A percentile compares a stretch with the other conserved stretches of the same genome.
phyloP scores from a whole-genome alignment of 2,797 vertebrate genomes.

The Platyrinchus mystaceus region DNA sequence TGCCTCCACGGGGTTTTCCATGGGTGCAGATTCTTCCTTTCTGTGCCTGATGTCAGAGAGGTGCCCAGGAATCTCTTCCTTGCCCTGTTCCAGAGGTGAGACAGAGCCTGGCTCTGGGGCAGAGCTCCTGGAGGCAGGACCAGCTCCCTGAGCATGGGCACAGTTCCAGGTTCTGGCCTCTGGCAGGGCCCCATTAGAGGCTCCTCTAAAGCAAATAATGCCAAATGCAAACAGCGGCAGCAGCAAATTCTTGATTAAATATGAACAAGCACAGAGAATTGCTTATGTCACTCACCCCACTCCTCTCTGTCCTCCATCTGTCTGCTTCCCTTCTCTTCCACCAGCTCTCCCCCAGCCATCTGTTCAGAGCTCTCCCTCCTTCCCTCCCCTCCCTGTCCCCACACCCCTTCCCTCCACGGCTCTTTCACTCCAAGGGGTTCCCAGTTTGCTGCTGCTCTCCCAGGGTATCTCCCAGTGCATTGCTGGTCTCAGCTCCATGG shows the following conservation, averaged over 20 bases:
- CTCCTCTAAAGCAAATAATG: constrained; percentile 6
- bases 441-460: background rate
- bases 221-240: background rate
- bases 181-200: background rate
- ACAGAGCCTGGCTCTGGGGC: background rate
- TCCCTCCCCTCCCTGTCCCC: background rate
- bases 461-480: rapidly evolving
- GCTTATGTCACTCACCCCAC: constrained; percentile 38
- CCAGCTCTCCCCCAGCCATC: constrained; percentile 12
- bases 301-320: constrained; percentile 38
- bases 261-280: constrained; percentile 39
- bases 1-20: rapidly evolving
- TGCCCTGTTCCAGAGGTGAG: background rate
- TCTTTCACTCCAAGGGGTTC: background rate
- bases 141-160: background rate
- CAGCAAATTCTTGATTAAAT: constrained; percentile 58
- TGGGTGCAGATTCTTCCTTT: rapidly evolving
- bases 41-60: rapidly evolving
- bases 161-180: background rate
- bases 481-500: background rate
- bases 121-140: background rate
- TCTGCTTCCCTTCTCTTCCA: background rate
- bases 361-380: background rate
- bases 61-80: rapidly evolving
- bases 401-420: background rate